phyloP scores from a whole-genome alignment of 53 echinoderm and acorn worm species.

The Holothuria scabra region DNA sequence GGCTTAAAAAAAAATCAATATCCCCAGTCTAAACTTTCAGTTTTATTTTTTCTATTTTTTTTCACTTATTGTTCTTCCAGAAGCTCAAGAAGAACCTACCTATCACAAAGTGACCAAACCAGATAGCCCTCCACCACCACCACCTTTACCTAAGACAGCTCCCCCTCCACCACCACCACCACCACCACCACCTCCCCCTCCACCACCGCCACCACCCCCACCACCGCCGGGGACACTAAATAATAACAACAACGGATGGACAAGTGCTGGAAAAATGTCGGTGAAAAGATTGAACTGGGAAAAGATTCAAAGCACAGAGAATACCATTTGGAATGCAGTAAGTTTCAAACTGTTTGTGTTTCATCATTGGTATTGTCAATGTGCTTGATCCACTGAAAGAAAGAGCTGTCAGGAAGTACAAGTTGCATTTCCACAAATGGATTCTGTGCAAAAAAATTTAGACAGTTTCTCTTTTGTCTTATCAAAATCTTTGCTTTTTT shows the following conservation, averaged over 20 bases:
- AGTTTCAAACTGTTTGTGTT: conserved; percentile 42
- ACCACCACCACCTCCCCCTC: conserved; percentile 73
- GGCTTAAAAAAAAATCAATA: too few relatives aligned
- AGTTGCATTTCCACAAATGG: too few relatives aligned
- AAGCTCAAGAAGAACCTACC: background rate
- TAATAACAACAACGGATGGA: conserved; percentile 54
- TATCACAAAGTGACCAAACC: conserved; percentile 22
- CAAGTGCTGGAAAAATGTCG: conserved; percentile 72
- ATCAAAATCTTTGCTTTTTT: too few relatives aligned
- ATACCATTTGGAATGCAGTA: conserved; percentile 98
- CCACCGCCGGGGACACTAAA: conserved; percentile 54
- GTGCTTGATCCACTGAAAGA: too few relatives aligned
- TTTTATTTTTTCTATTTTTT: too few relatives aligned
- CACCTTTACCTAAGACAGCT: background rate
- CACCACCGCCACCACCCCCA: conserved; percentile 71
- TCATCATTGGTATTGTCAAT: background rate
- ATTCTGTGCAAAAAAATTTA: too few relatives aligned
- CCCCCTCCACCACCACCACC: conserved; percentile 60
- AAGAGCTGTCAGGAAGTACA: too few relatives aligned
- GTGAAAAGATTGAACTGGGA: conserved; percentile 98
- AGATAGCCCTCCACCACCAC: conserved; percentile 12
- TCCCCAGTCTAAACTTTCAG: too few relatives aligned
- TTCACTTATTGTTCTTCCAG: too few relatives aligned
- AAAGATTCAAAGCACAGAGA: conserved; percentile 93
- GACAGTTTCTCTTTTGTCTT: too few relatives aligned